A percentile compares a stretch with the other conserved stretches of the same genome.
These are phyloP conservation scores for Arion vulgaris DNA, from an alignment of 1,140 invertebrate species.

Conservation along the genomic window DNA sequence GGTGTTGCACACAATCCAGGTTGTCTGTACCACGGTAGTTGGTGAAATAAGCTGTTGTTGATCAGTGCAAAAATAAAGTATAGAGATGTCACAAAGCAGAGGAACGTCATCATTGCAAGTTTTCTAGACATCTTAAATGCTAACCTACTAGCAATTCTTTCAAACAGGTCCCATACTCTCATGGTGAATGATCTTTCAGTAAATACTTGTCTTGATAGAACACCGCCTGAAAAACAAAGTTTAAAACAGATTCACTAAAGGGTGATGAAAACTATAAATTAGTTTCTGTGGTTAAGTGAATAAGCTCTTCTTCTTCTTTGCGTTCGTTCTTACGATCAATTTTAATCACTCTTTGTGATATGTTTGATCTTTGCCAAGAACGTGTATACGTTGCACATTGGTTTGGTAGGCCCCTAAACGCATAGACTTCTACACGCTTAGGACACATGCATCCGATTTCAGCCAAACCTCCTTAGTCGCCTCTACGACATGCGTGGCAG, in stretches of 20 bases:
- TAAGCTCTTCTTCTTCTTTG: too few species aligned
- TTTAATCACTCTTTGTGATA: too few species aligned
- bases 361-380: too few species aligned
- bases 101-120: constrained; percentile 17
- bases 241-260: not conserved
- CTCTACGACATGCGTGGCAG: too few species aligned
- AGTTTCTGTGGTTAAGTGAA: too few species aligned
- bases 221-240: not conserved
- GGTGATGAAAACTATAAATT: too few species aligned
- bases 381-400: too few species aligned
- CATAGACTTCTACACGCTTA: too few species aligned
- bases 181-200: not conserved
- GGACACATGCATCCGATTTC: too few species aligned
- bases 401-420: too few species aligned
- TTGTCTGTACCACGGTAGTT: constrained; percentile 85
- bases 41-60: constrained; percentile 76
- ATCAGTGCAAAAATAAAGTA: constrained; percentile 22
- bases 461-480: too few species aligned
- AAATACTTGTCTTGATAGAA: not conserved
- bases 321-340: too few species aligned
- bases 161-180: not conserved
- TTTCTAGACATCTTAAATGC: not conserved
- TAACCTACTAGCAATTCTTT: not conserved
- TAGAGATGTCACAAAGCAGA: constrained; percentile 47
- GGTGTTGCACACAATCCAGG: constrained; percentile 80